phyloP scores from a whole-genome alignment of 2,888 invertebrate species.

The Scaptodrosophila latifasciaeformis region DNA sequence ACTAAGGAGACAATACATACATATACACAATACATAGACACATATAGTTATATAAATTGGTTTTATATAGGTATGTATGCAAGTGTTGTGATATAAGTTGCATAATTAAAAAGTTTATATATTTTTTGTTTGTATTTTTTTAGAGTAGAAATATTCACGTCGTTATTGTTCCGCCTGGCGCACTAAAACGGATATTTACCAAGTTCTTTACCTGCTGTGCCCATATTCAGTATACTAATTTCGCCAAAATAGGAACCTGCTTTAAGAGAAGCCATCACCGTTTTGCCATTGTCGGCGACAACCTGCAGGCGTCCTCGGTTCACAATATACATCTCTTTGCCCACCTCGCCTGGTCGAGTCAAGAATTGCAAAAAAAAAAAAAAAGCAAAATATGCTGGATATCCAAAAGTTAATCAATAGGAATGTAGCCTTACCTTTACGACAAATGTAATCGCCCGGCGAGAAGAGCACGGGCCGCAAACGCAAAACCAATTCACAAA shows the following conservation, averaged over 20 bases:
- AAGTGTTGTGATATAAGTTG: neutral
- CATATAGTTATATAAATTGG: neutral
- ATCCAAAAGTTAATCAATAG: neutral
- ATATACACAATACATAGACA: constrained; percentile 1
- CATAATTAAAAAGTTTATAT: constrained; percentile 7
- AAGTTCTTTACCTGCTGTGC: constrained; percentile 98
- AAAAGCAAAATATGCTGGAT: constrained; percentile 2
- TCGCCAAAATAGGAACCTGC: constrained; percentile 99
- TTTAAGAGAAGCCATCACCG: constrained; percentile 96
- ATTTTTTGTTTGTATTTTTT: constrained; percentile 30
- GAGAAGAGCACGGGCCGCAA: constrained; percentile 97
- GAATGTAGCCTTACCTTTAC: constrained; percentile 86
- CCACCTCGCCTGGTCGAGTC: constrained; percentile 92
- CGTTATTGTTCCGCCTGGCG: constrained; percentile 75
- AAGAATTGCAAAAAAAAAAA: constrained; percentile 1
- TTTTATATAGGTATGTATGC: neutral
- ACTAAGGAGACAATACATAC: neutral
- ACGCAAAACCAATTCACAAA: constrained; percentile 96
- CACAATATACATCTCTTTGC: constrained; percentile 99
- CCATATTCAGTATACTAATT: constrained; percentile 99
- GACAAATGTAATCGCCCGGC: constrained; percentile 98
- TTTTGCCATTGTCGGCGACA: constrained; percentile 95
- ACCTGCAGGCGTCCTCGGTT: constrained; percentile 96
- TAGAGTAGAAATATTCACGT: constrained; percentile 41
- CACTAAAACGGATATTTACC: constrained; percentile 88